Conservation (phyloP, 2,888 invertebrate genomes). For the Pterostichus madidus region DNA sequence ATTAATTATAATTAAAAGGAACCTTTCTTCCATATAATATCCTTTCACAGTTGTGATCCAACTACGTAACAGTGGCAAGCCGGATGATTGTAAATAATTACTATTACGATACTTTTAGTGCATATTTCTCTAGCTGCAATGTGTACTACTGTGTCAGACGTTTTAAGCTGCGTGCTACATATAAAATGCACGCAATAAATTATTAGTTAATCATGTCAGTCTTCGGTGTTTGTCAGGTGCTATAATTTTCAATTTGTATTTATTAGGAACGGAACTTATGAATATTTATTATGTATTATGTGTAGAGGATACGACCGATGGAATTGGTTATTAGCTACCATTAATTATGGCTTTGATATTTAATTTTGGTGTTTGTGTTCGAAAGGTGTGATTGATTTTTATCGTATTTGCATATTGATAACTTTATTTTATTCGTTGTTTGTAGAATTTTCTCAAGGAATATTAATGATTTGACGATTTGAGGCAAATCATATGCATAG, state of each 20-base stretch:
- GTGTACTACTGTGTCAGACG: conserved; percentile 53
- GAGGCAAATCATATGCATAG: too few relatives aligned
- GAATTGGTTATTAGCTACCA: conserved; percentile 15
- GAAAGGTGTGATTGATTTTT: conserved; percentile 33
- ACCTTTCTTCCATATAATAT: conserved; percentile 23
- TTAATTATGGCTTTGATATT: conserved; percentile 45
- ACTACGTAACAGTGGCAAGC: conserved; percentile 25
- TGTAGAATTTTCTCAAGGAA: too few relatives aligned
- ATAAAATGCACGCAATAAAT: conserved; percentile 55
- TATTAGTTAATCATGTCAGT: conserved; percentile 59
- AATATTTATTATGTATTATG: conserved; percentile 59
- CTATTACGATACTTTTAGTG: neutral
- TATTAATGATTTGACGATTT: too few relatives aligned
- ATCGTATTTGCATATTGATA: too few relatives aligned
- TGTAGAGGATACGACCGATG: conserved; percentile 3
- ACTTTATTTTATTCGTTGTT: too few relatives aligned
- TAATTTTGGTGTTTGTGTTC: conserved; percentile 6
- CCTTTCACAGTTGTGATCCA: neutral
- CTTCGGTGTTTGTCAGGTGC: conserved; percentile 37
- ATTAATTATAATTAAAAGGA: conserved; percentile 36
- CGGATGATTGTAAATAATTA: conserved; percentile 37
- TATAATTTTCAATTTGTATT: conserved; percentile 62
- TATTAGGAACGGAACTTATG: conserved; percentile 50
- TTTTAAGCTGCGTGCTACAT: conserved; percentile 46
- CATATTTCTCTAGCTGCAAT: conserved; percentile 34